A percentile compares a stretch with the other conserved stretches of the same genome.
phyloP scores from a whole-genome alignment of 1,140 invertebrate genomes.

The Dendroctonus valens region DNA sequence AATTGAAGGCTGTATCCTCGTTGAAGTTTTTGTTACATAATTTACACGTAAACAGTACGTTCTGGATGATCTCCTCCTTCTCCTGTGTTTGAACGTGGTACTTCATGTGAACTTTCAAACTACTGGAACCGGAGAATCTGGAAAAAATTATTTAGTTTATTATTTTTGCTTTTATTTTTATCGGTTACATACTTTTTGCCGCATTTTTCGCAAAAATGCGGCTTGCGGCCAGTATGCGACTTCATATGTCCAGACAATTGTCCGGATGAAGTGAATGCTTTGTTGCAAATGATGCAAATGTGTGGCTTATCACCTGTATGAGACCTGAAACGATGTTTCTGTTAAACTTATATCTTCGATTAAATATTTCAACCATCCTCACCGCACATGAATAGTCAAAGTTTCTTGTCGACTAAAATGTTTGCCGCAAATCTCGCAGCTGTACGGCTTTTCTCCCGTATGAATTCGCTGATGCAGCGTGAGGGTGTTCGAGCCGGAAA shows the following conservation, averaged over 20 bases:
- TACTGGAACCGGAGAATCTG: conserved; percentile 48
- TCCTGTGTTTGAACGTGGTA: conserved; percentile 56
- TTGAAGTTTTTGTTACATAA: conserved; percentile 73
- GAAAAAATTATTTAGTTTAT: conserved; percentile 14
- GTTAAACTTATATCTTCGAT: background rate
- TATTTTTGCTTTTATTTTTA: conserved; percentile 7
- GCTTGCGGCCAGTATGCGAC: conserved; percentile 47
- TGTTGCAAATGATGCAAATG: conserved; percentile 51
- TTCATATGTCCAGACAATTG: conserved; percentile 47
- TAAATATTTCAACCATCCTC: background rate
- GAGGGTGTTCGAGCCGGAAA: conserved; percentile 53
- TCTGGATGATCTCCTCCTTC: conserved; percentile 23
- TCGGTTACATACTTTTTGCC: conserved; percentile 44
- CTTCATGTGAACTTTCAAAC: conserved; percentile 48
- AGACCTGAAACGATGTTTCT: conserved; percentile 36
- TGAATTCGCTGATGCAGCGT: conserved; percentile 60
- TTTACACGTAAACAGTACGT: conserved; percentile 71
- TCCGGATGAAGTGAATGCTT: conserved; percentile 47
- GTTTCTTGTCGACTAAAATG: conserved; percentile 52
- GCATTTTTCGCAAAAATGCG: conserved; percentile 43
- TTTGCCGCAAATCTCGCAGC: conserved; percentile 61
- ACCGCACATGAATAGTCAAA: conserved; percentile 48
- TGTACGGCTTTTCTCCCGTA: conserved; percentile 62
- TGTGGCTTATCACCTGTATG: conserved; percentile 53
- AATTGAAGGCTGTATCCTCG: conserved; percentile 36